These are phyloP conservation scores for Reticulitermes speratus DNA, from an alignment of 1,140 invertebrate genomes.

Conservation along the genomic window DNA sequence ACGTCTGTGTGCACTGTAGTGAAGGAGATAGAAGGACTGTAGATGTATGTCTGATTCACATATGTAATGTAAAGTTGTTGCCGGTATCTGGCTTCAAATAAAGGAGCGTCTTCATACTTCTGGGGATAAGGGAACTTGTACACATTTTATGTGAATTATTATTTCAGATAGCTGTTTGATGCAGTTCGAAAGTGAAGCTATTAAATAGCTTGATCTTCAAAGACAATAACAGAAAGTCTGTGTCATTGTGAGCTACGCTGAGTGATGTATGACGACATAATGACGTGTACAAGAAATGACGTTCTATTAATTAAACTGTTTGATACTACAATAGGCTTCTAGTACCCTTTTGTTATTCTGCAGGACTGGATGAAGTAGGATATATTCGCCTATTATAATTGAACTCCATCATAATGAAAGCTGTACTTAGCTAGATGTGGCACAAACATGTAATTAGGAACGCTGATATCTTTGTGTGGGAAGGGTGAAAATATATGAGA, in stretches of 20 bases:
- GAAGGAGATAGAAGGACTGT: no score
- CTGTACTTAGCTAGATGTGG: not conserved
- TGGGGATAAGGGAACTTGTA: no score
- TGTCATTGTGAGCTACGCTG: not conserved
- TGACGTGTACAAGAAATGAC: not conserved
- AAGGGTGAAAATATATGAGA: not conserved
- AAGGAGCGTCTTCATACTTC: no score
- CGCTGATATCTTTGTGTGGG: not conserved
- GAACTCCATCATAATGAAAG: not conserved
- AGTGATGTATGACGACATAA: not conserved
- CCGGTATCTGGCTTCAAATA: no score
- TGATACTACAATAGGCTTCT: not conserved
- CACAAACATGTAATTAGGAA: constrained; percentile 3
- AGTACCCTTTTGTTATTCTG: not conserved
- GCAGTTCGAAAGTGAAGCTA: not conserved
- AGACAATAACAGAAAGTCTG: not conserved
- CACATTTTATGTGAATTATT: no score
- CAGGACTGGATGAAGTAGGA: not conserved
- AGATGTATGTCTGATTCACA: no score
- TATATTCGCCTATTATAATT: not conserved
- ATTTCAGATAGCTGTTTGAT: no score
- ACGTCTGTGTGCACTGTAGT: no score
- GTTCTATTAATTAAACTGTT: not conserved
- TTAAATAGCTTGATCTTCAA: not conserved
- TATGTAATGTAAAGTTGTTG: no score